These are phyloP conservation scores for Trichosurus vulpecula DNA, from an alignment of 2,797 vertebrate species.

Conservation along the genomic window DNA sequence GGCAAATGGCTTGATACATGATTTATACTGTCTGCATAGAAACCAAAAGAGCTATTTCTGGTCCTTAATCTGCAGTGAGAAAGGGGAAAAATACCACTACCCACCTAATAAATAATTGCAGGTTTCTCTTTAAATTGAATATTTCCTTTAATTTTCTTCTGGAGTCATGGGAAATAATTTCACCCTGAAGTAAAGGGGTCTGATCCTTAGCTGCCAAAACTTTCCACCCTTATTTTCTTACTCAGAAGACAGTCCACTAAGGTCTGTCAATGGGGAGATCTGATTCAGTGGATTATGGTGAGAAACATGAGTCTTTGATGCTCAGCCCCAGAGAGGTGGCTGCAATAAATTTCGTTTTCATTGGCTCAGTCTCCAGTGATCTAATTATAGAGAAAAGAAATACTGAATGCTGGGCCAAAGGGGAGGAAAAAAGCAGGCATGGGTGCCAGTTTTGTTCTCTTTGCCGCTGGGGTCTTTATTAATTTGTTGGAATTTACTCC, in stretches of 20 bases:
- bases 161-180: slow-evolving; percentile 5
- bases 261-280: background rate
- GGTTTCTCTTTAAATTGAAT: slow-evolving; percentile 2
- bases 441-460: background rate
- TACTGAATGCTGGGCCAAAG: slow-evolving; percentile 6
- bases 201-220: background rate
- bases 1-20: background rate
- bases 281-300: background rate
- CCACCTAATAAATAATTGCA: slow-evolving; percentile 6
- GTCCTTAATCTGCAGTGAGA: background rate
- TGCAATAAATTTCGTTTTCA: slow-evolving; percentile 47
- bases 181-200: background rate
- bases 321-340: background rate
- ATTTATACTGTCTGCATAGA: slow-evolving; percentile 3
- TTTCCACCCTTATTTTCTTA: slow-evolving; percentile 18
- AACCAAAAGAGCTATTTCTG: background rate
- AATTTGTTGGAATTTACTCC: slow-evolving; percentile 13
- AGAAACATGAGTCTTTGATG: slow-evolving; percentile 7
- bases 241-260: background rate
- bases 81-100: background rate
- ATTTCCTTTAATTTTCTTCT: background rate
- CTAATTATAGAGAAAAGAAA: slow-evolving; percentile 33
- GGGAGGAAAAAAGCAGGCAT: background rate
- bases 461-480: slow-evolving; percentile 9
- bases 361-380: slow-evolving; percentile 57